Evolutionary conservation across 2,113 vertebrate species (phyloP).

Genomic region (Apistogramma diplotaenia): DNA sequence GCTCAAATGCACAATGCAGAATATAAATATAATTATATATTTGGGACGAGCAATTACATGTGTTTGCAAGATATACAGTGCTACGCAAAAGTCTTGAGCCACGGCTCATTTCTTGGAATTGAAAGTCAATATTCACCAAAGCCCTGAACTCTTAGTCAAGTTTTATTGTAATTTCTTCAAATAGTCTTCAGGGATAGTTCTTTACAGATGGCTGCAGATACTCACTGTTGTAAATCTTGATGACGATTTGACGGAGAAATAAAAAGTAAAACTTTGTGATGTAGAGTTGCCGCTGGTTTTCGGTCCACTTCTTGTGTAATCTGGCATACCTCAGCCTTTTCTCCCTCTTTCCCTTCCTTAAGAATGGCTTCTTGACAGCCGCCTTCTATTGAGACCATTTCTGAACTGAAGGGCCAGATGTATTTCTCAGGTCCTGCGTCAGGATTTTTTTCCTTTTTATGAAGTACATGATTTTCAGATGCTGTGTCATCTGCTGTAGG

Average conservation of each 20-base stretch:
- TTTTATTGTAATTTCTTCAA: background rate
- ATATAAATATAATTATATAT: slow-evolving; percentile 7
- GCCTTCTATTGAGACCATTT: background rate
- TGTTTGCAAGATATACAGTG: background rate
- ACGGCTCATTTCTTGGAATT: no score
- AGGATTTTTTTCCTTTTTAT: background rate
- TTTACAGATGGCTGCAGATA: background rate
- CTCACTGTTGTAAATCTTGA: background rate
- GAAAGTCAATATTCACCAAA: background rate
- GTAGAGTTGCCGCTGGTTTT: background rate
- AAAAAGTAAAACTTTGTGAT: background rate
- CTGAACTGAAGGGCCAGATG: background rate
- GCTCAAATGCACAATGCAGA: slow-evolving; percentile 11
- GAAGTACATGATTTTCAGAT: background rate
- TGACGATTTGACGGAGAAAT: no score
- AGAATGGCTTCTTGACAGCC: background rate
- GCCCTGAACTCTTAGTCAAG: background rate
- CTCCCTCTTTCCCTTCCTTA: background rate
- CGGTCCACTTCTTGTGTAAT: background rate
- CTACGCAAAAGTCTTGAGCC: background rate
- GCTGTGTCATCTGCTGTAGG: background rate
- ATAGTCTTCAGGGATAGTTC: background rate
- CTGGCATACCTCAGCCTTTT: background rate
- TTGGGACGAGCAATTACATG: background rate
- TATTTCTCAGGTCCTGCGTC: background rate